Percentiles rank a stretch among this genome's conserved stretches.
Conservation (phyloP, 2,113 vertebrate genomes). For the Hypocryptadius cinnamomeus region DNA sequence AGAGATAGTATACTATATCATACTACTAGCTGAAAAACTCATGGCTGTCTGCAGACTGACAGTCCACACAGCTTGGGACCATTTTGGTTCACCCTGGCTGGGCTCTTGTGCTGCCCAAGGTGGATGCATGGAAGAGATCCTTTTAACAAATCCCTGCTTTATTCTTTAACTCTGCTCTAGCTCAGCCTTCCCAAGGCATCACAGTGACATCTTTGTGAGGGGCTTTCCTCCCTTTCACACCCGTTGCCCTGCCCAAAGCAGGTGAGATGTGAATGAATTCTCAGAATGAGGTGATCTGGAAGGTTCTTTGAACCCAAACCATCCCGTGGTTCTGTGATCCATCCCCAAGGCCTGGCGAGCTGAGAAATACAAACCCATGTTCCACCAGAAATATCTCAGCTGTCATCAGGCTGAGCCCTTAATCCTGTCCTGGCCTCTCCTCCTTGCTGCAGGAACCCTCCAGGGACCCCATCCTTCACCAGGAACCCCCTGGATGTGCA, state of each 20-base stretch:
- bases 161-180: background rate
- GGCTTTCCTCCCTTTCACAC: background rate
- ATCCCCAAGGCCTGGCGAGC: background rate
- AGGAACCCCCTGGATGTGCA: background rate
- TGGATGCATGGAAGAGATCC: background rate
- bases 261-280: background rate
- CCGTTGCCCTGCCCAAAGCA: too few species aligned
- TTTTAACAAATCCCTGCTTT: background rate
- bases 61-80: too few species aligned
- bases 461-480: background rate
- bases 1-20: too few species aligned
- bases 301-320: background rate
- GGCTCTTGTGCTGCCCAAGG: background rate
- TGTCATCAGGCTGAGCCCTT: background rate
- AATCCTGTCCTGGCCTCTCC: background rate
- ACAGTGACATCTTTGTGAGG: accelerated
- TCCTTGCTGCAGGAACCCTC: background rate
- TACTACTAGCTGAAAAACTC: too few species aligned
- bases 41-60: too few species aligned
- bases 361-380: background rate
- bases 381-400: background rate
- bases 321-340: too few species aligned
- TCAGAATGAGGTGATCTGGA: background rate
- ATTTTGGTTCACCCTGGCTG: background rate
- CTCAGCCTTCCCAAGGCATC: background rate